Evolutionary conservation across 1,140 invertebrate genomes (phyloP), one percentile per base, ranked within the genome.

Genomic region (Wasmannia auropunctata): DNA sequence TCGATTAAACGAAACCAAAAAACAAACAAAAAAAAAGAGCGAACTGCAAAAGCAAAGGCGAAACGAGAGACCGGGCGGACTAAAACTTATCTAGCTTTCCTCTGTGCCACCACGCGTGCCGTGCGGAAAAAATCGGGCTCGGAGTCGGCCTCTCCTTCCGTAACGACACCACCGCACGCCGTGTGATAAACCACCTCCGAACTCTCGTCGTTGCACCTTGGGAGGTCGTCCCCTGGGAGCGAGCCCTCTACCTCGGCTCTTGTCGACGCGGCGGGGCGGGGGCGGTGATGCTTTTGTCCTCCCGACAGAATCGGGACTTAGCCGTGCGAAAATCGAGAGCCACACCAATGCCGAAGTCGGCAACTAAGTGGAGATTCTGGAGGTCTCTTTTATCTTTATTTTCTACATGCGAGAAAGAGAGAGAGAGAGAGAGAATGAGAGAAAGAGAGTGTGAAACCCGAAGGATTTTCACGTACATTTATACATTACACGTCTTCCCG

Each of bases 331-430:
- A 77, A 56, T 87, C 79, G 54, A 80, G 62, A 87, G 80, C 88
- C 62, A 63, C 88, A 79, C 75, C 87, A 56, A 92, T 92, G 91
- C 91, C 91, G 80, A 92, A 92, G 79, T 91, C 90, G 86, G 87
- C 85, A 46, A 74, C 85, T 87, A 92, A 92, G 85, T 92, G 91
- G 91, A 92, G 72, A 72, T 92, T 92, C 60, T 92, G 91, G 91
- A 92, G 91, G 91, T 92, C 87, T 92, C 88, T 92, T 74, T 86
- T 70, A 90, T 70, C 46, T 89, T 90, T 79, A 85, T 80, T 84
- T 87, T 69, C 75, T 83, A 81, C 25, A n/a, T 69, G 43, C n/a
- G 11, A 43, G 25, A 37, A 3, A 2, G 14, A 8, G 28, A 31
- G 28, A 0, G 16, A n/a, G 60, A 43, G n/a, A 43, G 5, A 43